phyloP scores from a whole-genome alignment of 2,888 invertebrate genomes.

The Melikaiella ostensackeni region DNA sequence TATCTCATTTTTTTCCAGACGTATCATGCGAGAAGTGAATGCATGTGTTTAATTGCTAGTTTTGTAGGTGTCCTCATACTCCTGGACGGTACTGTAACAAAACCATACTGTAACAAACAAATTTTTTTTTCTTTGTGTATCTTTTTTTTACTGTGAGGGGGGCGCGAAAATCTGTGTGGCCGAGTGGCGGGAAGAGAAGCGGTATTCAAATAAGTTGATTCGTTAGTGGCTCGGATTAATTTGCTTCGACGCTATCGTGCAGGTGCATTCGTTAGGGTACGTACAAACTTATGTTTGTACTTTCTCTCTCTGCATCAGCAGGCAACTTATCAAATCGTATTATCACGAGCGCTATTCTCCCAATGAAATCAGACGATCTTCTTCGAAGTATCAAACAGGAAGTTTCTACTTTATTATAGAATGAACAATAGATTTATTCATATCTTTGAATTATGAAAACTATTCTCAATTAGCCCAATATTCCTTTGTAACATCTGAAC shows the following conservation, averaged over 20 bases:
- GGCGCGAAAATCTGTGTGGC: neutral
- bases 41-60: no score
- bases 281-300: neutral
- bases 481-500: no score
- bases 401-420: neutral
- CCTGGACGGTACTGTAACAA: no score
- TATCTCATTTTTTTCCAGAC: no score
- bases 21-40: no score
- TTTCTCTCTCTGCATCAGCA: neutral
- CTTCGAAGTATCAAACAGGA: neutral
- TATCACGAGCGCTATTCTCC: neutral
- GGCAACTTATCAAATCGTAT: conserved; percentile 9
- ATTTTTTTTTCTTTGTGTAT: no score
- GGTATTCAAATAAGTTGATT: conserved; percentile 71
- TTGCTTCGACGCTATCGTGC: conserved; percentile 66
- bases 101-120: no score
- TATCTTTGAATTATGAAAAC: neutral
- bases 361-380: neutral
- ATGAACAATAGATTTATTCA: neutral
- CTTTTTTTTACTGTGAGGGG: no score
- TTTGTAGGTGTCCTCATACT: no score
- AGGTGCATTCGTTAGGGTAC: conserved; percentile 66
- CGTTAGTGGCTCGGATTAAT: conserved; percentile 73
- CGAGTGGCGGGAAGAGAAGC: conserved; percentile 22
- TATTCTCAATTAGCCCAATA: neutral